A percentile compares a stretch with the other conserved stretches of the same genome.
Conservation (phyloP, 1,140 invertebrate species). For the Drosophila chauvacae region DNA sequence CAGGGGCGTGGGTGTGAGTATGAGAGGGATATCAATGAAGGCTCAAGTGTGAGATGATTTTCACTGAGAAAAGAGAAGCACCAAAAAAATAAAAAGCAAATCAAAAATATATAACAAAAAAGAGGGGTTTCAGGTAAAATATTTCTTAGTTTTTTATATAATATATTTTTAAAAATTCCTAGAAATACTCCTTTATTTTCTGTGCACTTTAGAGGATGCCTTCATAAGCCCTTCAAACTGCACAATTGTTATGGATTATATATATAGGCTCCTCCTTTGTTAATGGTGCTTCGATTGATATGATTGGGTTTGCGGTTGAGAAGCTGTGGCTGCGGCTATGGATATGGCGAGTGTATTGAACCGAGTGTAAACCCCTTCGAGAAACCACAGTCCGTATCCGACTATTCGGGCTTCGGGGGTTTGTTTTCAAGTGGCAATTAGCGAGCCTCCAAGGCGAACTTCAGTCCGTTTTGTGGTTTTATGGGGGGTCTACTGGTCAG, state of each 20-base stretch:
- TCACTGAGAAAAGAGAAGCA: conserved; percentile 1
- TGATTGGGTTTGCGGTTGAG: conserved; percentile 46
- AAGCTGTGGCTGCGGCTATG: conserved; percentile 6
- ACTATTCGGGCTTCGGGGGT: conserved; percentile 22
- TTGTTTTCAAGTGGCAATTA: conserved; percentile 70
- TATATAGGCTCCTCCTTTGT: conserved; percentile 29
- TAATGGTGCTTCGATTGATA: conserved; percentile 45
- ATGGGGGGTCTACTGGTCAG: conserved; percentile 14
- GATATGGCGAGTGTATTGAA: conserved; percentile 53
- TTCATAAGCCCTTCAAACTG: conserved; percentile 28
- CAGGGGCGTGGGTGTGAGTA: conserved; percentile 14
- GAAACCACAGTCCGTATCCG: neutral
- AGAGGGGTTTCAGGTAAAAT: neutral
- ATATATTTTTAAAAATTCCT: neutral
- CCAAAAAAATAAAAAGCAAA: neutral
- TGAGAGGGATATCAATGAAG: conserved; percentile 10
- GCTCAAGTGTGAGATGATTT: conserved; percentile 28
- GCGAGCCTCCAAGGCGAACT: conserved; percentile 30
- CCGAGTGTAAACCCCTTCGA: conserved; percentile 15
- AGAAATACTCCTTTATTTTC: neutral
- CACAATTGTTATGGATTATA: conserved; percentile 61
- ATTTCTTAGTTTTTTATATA: neutral
- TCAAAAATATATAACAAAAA: neutral
- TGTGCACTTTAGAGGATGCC: conserved; percentile 2
- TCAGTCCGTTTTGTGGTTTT: conserved; percentile 37